phyloP scores from a whole-genome alignment of 2,797 vertebrate species.

The Uromys caudimaculatus region DNA sequence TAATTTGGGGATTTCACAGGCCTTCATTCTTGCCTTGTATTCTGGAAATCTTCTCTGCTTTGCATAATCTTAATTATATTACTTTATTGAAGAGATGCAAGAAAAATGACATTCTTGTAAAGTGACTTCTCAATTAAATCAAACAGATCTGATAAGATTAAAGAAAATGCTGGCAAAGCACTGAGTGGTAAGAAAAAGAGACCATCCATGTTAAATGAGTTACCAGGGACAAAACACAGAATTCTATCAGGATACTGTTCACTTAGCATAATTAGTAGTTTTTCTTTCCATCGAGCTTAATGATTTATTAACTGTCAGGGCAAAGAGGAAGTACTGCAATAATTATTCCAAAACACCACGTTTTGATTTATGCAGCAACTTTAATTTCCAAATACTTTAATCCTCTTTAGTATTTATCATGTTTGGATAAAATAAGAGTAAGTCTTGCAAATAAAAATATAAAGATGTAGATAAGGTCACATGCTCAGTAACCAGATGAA shows the following conservation, averaged over 20 bases:
- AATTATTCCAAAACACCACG: constrained; percentile 70
- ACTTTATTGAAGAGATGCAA: constrained; percentile 74
- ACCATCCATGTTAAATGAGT: constrained; percentile 76
- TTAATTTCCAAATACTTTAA: constrained; percentile 68
- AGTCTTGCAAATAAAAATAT: neutral
- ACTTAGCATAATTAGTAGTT: constrained; percentile 79
- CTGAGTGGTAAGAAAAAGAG: constrained; percentile 70
- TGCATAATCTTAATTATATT: constrained; percentile 83
- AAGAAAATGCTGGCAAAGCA: constrained; percentile 81
- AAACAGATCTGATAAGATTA: constrained; percentile 81
- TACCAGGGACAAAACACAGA: constrained; percentile 73
- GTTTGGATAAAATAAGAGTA: constrained; percentile 29
- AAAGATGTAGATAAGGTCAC: neutral
- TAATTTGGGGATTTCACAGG: constrained; percentile 66
- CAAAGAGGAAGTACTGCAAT: constrained; percentile 60
- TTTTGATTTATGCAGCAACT: constrained; percentile 66
- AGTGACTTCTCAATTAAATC: constrained; percentile 85
- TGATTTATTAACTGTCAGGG: constrained; percentile 80
- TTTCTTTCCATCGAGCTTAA: constrained; percentile 71
- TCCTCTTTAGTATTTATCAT: neutral
- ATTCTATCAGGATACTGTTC: constrained; percentile 71
- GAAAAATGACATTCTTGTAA: constrained; percentile 82
- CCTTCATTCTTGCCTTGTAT: constrained; percentile 70
- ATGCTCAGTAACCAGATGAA: neutral
- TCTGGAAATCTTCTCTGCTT: constrained; percentile 78